Conservation (phyloP, 2,113 vertebrate species). For the Calypte anna region DNA sequence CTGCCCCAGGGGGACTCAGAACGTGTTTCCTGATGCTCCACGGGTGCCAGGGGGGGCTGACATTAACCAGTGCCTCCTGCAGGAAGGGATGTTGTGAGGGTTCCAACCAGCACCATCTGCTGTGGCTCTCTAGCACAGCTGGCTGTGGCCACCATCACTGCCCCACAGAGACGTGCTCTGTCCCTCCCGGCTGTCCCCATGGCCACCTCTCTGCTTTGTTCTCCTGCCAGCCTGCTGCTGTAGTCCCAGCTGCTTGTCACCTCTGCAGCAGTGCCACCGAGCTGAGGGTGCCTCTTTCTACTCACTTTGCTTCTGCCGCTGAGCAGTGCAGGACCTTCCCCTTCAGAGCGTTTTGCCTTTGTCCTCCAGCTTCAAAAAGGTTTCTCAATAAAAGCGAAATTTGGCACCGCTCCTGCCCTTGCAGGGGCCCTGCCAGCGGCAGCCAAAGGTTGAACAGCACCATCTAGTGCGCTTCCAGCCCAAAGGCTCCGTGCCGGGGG, state of each 20-base stretch:
- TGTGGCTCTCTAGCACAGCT: neutral
- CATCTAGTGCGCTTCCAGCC: slow-evolving; percentile 34
- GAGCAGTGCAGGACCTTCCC: accelerated
- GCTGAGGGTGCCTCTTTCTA: neutral
- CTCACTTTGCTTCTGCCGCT: neutral
- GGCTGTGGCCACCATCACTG: accelerated
- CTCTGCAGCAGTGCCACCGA: neutral
- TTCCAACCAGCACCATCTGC: neutral
- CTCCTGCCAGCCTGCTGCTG: neutral
- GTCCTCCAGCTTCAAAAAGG: neutral
- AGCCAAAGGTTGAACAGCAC: slow-evolving; percentile 65
- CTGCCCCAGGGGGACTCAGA: neutral
- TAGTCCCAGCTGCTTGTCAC: neutral
- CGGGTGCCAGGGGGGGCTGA: neutral
- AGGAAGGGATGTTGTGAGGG: neutral
- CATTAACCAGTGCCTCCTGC: neutral
- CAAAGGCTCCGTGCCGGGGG: accelerated
- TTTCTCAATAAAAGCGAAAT: neutral
- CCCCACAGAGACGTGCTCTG: accelerated
- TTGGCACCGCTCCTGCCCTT: neutral
- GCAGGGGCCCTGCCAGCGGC: neutral
- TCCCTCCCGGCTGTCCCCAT: accelerated
- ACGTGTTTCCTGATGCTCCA: accelerated
- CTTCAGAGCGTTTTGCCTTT: neutral
- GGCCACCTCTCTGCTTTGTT: neutral